Conservation (phyloP, 1,140 invertebrate species). For the Solenopsis fugax region DNA sequence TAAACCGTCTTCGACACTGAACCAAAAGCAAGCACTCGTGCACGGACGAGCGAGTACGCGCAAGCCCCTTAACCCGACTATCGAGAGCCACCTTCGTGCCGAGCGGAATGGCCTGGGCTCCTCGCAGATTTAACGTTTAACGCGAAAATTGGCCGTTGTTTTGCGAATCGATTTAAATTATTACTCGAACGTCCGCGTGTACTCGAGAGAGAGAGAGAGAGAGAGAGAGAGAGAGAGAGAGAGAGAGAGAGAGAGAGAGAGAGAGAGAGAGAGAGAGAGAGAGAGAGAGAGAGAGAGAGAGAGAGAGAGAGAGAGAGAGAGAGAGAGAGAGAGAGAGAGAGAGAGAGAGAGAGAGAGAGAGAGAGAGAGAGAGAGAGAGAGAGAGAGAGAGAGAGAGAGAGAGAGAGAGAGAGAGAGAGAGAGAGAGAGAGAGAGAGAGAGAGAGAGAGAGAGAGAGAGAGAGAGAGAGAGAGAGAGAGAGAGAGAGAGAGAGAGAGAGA, state of each 20-base stretch:
- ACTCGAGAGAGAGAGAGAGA: neutral
- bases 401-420: neutral
- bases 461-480: too few relatives aligned
- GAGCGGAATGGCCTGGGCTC: neutral
- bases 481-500: neutral
- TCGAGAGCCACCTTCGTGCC: conserved; percentile 51
- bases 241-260: neutral
- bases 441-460: neutral
- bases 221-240: too few relatives aligned
- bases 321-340: neutral
- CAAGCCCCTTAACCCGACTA: conserved; percentile 57
- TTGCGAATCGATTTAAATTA: conserved; percentile 56
- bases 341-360: neutral
- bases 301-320: neutral
- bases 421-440: neutral
- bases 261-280: neutral
- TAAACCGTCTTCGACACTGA: conserved; percentile 67
- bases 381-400: too few relatives aligned
- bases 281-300: neutral
- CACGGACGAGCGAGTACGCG: conserved; percentile 52
- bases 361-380: neutral
- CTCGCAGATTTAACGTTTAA: conserved; percentile 7
- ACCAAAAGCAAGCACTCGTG: conserved; percentile 69
- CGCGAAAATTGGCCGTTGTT: conserved; percentile 47
- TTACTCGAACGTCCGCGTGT: conserved; percentile 3